Conservation (phyloP, 2,888 invertebrate genomes). For the Microctonus aethiopoides region DNA sequence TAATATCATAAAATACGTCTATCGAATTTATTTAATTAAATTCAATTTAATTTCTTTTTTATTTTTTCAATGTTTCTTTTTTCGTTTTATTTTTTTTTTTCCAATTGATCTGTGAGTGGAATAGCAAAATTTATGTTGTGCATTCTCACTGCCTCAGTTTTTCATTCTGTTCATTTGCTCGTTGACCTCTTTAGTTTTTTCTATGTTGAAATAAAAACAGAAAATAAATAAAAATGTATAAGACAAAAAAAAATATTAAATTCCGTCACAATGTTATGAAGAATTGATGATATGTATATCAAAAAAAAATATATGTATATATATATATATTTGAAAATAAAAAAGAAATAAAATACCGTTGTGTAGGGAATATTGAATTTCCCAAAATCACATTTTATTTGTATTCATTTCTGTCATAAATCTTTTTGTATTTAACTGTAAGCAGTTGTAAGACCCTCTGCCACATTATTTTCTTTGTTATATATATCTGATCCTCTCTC, state of each 20-base stretch:
- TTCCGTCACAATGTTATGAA: not conserved
- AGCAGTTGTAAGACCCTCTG: not conserved
- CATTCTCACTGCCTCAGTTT: not conserved
- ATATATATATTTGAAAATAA: no score
- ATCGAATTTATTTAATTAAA: no score
- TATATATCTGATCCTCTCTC: no score
- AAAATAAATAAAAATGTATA: not conserved
- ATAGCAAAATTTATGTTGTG: not conserved
- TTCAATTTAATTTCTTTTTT: no score
- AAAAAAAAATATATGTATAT: not conserved
- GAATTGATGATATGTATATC: not conserved
- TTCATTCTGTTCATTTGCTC: slow-evolving; percentile 1
- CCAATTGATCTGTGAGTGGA: not conserved
- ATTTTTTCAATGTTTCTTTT: no score
- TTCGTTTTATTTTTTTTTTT: not conserved
- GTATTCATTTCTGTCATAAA: not conserved
- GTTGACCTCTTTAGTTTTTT: slow-evolving; percentile 6
- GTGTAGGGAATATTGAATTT: not conserved
- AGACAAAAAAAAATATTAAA: no score
- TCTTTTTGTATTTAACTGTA: not conserved
- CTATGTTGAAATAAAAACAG: not conserved
- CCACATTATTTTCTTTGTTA: not conserved
- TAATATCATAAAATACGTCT: no score
- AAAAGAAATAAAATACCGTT: not conserved
- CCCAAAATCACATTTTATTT: not conserved